Base-by-base conservation (phyloP, 2,113 vertebrate species). In the Acanthochromis polyacanthus region DNA sequence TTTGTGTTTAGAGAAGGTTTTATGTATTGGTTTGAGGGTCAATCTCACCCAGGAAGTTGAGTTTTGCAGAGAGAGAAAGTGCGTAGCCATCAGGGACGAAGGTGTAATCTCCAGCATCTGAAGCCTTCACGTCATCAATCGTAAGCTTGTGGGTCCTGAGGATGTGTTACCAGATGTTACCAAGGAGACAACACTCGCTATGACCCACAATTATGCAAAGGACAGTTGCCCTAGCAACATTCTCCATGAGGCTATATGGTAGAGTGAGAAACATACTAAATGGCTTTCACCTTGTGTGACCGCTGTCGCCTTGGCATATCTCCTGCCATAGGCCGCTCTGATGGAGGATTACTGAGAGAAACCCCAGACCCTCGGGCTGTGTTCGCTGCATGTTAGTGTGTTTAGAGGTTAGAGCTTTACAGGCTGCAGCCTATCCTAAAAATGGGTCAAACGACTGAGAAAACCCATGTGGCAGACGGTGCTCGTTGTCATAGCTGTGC, bases 21-120 rank as follows among this genome's bases (percentile, higher is more conserved):
- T 16, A 15, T 23, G 3, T 64, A 60, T 23, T 0, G 0, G 2
- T 28, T 20, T 20, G 14, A 20, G 2, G 12, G 9, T 25, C 8
- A 19, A 36, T 78, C 82, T 92, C 83, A 98, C 97, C 97, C 82
- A 98, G 75, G 90, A 98, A 97, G 93, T 97, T 97, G 83, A 98
- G 96, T 78, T 97, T 97, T 59, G 97, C 96, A 0, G 96, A 98
- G 3, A 98, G 93, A 4, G 95, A 95, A 52, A 98, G 57, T 0
- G 97, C 96, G 0, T 95, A 95, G 61, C 97, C 97, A 0, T 97
- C 96, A 0, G 97, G 97, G 57, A 98, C 87, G 9, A 98, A 98
- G 0, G 94, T 96, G 71, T 98, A 98, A 77, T 97, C 96, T 3
- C 95, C 97, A 2, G 96, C 96, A 10, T 98, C 97, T 55, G 95